Percentiles rank a stretch among this genome's conserved stretches.
Conservation (phyloP, 2,113 vertebrate species). For the Lycaon pictus region DNA sequence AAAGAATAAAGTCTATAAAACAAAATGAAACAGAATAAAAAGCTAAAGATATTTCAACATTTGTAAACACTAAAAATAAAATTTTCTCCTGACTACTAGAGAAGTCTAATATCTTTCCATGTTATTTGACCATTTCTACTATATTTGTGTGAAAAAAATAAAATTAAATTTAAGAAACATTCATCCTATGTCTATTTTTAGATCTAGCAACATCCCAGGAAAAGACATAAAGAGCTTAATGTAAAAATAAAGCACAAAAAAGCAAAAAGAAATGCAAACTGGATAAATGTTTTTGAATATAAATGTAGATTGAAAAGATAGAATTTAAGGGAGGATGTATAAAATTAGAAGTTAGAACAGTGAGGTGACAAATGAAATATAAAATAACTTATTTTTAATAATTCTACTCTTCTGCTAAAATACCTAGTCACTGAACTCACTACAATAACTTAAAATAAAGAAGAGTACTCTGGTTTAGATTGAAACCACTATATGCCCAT, state of each 20-base stretch:
- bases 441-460: neutral
- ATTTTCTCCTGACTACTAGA: neutral
- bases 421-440: neutral
- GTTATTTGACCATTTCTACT: neutral
- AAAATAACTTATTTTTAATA: neutral
- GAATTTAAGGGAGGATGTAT: neutral
- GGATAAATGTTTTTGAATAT: neutral
- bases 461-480: neutral
- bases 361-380: neutral
- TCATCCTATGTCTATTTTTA: neutral
- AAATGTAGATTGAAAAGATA: neutral
- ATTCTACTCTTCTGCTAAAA: neutral
- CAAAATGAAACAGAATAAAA: neutral
- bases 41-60: neutral
- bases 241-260: neutral
- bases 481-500: neutral
- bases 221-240: neutral
- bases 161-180: neutral
- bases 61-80: neutral
- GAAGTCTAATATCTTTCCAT: neutral
- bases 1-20: neutral
- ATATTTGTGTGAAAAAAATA: neutral
- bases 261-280: neutral
- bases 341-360: neutral
- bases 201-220: neutral